Base-by-base conservation (phyloP, 1,140 invertebrate genomes). In the Vanessa tameamea region DNA sequence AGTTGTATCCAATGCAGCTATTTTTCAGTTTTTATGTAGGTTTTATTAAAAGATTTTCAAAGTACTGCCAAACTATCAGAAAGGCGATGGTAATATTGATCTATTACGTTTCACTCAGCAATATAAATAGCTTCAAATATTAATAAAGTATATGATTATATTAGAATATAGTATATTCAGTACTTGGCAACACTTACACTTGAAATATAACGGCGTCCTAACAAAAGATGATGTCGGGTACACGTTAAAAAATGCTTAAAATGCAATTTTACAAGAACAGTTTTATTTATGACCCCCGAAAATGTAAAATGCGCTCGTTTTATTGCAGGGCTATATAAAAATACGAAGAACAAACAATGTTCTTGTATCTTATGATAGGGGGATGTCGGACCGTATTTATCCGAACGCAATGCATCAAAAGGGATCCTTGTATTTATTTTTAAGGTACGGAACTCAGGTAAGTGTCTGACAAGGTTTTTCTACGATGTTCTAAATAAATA, bases 251-350 rank as follows among this genome's bases (percentile, higher is more conserved):
- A 87, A 90, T 89, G 87, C 87, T 91, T 91, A 90, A 90, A 90
- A 90, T 91, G 90, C 89, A 90, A 92, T 92, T 91, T 90, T 88
- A 89, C 79, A 82, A 80, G 80, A 86, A 79, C 78, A 85, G 80
- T 84, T 88, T 90, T 91, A 92, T 92, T 92, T 91, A 91, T 91
- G 88, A 83, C 81, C 90, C 88, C 86, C 82, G 87, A 90, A 90
- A 92, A 91, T 90, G 87, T 87, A 88, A 92, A 91, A 90, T 87
- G 86, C 86, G 87, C 89, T 89, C 85, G 83, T 91, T 92, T 92
- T 91, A 92, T 90, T 91, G 85, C 84, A 57, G 80, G 82, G 85
- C 85, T 87, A 87, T 90, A 83, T 84, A 86, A 90, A 88, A 90
- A 89, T 91, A 84, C 76, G 82, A 87, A 90, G 87, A 92, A 90